phyloP scores from a whole-genome alignment of 2,113 vertebrate genomes.

The Lanius ludovicianus region DNA sequence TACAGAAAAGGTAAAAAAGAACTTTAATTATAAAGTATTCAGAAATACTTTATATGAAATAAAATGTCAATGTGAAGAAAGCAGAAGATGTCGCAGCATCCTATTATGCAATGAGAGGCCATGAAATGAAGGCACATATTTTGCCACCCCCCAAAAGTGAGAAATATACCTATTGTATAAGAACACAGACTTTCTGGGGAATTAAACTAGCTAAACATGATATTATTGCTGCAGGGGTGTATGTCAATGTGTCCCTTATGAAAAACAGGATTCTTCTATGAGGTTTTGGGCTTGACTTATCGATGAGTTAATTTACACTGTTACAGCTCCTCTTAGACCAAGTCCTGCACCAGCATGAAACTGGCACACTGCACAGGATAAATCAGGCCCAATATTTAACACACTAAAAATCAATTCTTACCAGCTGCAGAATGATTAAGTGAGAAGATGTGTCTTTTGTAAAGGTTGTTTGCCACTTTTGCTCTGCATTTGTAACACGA shows the following conservation, averaged over 20 bases:
- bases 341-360: neutral
- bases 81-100: neutral
- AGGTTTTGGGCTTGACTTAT: neutral
- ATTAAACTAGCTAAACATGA: neutral
- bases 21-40: constrained; percentile 54
- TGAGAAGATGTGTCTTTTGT: neutral
- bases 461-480: neutral
- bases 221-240: neutral
- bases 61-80: neutral
- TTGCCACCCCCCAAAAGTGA: neutral
- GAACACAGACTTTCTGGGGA: neutral
- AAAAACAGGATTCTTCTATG: neutral
- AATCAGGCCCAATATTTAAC: neutral
- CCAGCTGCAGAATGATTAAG: neutral
- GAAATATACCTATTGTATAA: neutral
- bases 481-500: neutral
- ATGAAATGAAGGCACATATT: neutral
- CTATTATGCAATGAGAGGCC: neutral
- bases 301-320: neutral
- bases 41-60: constrained; percentile 14
- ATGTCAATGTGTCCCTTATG: neutral
- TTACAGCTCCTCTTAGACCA: neutral
- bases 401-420: neutral
- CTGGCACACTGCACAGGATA: neutral
- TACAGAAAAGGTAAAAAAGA: neutral